Percentiles rank a stretch among this genome's conserved stretches.
Conservation (phyloP, 1,140 invertebrate species). For the Catajapyx aquilonaris region DNA sequence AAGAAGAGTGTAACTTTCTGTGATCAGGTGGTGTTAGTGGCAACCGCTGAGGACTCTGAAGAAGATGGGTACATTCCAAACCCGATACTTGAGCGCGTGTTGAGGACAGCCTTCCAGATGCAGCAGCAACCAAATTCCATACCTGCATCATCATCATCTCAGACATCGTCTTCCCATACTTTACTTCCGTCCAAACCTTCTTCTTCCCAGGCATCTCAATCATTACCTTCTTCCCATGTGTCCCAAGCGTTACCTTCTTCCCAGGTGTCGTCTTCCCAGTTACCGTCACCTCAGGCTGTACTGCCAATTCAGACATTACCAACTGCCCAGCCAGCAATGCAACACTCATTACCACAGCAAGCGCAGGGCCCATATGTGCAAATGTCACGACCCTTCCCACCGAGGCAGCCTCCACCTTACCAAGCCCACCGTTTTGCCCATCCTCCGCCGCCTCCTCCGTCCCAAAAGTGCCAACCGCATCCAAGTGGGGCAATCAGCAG, state of each 20-base stretch:
- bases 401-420: slow-evolving; percentile 21
- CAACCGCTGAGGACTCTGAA: slow-evolving; percentile 75
- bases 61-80: slow-evolving; percentile 77
- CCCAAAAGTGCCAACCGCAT: slow-evolving; percentile 7
- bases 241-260: slow-evolving; percentile 3
- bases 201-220: slow-evolving; percentile 6
- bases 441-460: too few species aligned
- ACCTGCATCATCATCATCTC: slow-evolving; percentile 16
- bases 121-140: slow-evolving; percentile 42
- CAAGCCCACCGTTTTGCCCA: too few species aligned
- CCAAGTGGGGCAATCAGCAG: slow-evolving; percentile 5
- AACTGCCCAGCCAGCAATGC: neutral
- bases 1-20: slow-evolving; percentile 89
- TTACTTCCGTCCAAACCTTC: slow-evolving; percentile 6
- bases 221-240: too few species aligned
- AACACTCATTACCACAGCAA: slow-evolving; percentile 14
- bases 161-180: neutral
- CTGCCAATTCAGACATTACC: neutral
- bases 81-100: slow-evolving; percentile 65
- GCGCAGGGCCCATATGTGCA: slow-evolving; percentile 12
- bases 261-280: slow-evolving; percentile 2
- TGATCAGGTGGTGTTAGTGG: slow-evolving; percentile 76
- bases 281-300: neutral
- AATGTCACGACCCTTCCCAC: slow-evolving; percentile 19
- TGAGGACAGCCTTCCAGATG: slow-evolving; percentile 57